Conservation (phyloP, 1,140 invertebrate species). For the Lithobius niger region DNA sequence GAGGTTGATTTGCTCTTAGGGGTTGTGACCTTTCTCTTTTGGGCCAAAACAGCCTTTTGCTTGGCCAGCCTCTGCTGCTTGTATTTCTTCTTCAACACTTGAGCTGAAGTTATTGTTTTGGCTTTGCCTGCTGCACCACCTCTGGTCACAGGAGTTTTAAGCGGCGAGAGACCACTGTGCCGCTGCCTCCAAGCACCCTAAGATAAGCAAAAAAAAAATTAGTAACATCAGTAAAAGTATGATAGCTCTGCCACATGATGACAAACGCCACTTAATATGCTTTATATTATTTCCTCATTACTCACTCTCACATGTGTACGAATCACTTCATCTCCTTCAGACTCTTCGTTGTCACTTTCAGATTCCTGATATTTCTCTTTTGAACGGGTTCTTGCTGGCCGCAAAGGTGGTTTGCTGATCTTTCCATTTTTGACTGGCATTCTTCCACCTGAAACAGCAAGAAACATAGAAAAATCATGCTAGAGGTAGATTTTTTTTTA, state of each 20-base stretch:
- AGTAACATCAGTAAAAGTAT: too few relatives aligned
- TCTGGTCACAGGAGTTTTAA: too few relatives aligned
- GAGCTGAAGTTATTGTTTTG: slow-evolving; percentile 29
- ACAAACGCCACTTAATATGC: too few relatives aligned
- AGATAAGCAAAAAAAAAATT: background rate
- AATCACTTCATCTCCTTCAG: background rate
- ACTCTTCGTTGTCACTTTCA: background rate
- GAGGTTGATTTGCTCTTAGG: background rate
- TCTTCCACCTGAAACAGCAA: background rate
- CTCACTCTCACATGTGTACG: background rate
- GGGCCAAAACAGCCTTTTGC: slow-evolving; percentile 1
- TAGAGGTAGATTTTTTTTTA: too few relatives aligned
- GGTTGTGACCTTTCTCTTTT: background rate
- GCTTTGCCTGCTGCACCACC: background rate
- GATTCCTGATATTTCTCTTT: background rate
- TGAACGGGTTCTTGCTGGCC: background rate
- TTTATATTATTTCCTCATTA: too few relatives aligned
- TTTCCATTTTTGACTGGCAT: background rate
- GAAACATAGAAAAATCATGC: too few relatives aligned
- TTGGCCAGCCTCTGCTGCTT: slow-evolving; percentile 48
- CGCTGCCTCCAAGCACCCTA: too few relatives aligned
- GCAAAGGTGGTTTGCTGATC: background rate
- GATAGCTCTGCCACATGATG: too few relatives aligned
- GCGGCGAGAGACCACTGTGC: too few relatives aligned
- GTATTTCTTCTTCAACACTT: slow-evolving; percentile 48